Base-by-base conservation (phyloP, 2,888 invertebrate species). In the Lacanobia oleracea region DNA sequence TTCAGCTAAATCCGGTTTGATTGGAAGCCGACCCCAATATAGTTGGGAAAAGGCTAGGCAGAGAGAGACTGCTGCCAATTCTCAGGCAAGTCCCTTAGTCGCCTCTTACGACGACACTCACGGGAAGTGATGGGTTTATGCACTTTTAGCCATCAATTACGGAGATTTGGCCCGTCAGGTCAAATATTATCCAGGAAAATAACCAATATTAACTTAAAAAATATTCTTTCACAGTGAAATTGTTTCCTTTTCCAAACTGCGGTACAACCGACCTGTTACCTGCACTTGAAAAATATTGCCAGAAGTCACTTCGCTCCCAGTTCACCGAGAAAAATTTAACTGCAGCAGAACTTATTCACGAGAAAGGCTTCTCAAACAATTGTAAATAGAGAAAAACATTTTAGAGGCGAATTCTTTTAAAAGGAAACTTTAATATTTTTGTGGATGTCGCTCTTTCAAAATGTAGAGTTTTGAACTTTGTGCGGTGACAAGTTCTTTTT, bases 231-330 rank as follows among this genome's bases (percentile, higher is more conserved):
- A 37, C 12, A 40, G 18, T 48, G 1, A 54, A 57, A 62, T 66
- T 63, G 77, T 77, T 79, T 63, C 33, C 57, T 16, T 67, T 75
- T 65, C 51, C 23, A n/a, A 43, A 45, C 50, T 59, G 14, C 53
- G 60, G 27, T 65, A 75, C 51, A 60, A 67, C 45, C 8, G 27
- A 43, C 37, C 56, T 43, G 45, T 61, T 71, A 70, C 63, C 56
- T 64, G 69, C 60, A 60, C 74, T 77, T 45, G 64, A 75, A 61
- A 82, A 84, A 82, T 77, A 84, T 82, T 72, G 61, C 67, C 14
- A 53, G 60, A 72, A 82, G 74, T 72, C 72, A 70, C 64, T 75
- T 61, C 43, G 27, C 53, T 67, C n/a, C 43, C 50, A 65, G 33
- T 77, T 73, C 27, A 64, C 62, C 6, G 72, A 71, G 67, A 76